phyloP scores from a whole-genome alignment of 2,797 vertebrate genomes.

The Chiloscyllium punctatum region DNA sequence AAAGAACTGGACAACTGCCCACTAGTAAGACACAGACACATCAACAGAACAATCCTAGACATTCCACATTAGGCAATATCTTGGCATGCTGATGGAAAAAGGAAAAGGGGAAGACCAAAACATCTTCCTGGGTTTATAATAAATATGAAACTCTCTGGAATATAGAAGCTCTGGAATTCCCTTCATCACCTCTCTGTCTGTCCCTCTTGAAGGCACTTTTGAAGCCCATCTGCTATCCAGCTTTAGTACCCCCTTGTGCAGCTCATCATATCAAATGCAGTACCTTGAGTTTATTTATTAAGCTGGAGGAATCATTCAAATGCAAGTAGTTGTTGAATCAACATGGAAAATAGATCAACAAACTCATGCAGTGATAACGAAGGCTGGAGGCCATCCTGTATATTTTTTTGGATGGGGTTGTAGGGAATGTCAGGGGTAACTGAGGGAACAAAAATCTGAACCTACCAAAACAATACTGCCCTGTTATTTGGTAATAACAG shows the following conservation, averaged over 20 bases:
- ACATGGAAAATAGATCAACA: background rate
- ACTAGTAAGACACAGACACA: background rate
- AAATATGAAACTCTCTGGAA: background rate
- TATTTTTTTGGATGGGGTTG: background rate
- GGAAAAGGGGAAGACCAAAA: constrained; percentile 6
- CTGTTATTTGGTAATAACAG: too few relatives aligned
- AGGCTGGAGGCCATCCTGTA: background rate
- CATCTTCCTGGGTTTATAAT: background rate
- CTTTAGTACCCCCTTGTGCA: background rate
- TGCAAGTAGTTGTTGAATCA: background rate
- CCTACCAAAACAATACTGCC: background rate
- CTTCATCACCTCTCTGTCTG: background rate
- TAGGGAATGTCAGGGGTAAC: too few relatives aligned
- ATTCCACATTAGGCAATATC: background rate
- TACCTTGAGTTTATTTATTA: background rate
- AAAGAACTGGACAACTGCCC: constrained; percentile 11
- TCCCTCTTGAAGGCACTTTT: background rate
- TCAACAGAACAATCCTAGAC: background rate
- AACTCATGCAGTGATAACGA: background rate
- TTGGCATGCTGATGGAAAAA: background rate
- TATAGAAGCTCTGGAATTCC: background rate
- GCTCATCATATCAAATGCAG: too few relatives aligned
- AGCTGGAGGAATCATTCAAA: background rate
- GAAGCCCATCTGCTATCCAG: background rate
- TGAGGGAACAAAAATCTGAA: background rate